These are phyloP conservation scores for Trichonephila clavipes DNA, from an alignment of 1,140 invertebrate species.

Conservation along the genomic window DNA sequence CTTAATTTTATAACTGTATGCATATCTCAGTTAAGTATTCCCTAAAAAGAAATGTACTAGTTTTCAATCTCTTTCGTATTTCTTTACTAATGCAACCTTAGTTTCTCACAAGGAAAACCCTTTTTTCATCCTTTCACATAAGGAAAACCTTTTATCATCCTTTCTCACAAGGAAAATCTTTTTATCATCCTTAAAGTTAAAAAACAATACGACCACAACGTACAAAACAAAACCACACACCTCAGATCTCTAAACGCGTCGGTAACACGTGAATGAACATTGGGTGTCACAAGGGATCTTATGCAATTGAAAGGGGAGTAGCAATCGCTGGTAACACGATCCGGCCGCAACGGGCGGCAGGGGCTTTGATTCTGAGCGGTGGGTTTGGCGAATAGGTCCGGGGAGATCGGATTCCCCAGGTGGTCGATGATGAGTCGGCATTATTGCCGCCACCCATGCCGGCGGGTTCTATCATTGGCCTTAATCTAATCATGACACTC, in stretches of 20 bases:
- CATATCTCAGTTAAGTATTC: too few relatives aligned
- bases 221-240: not conserved
- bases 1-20: too few relatives aligned
- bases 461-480: slow-evolving; percentile 6
- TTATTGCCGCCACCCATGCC: not conserved
- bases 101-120: too few relatives aligned
- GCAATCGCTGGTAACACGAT: not conserved
- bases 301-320: not conserved
- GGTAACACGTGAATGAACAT: slow-evolving; percentile 6
- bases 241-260: not conserved
- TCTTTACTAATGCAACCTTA: too few relatives aligned
- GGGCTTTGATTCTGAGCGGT: slow-evolving; percentile 41
- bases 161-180: too few relatives aligned
- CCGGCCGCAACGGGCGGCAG: not conserved
- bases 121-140: too few relatives aligned
- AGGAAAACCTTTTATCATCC: too few relatives aligned
- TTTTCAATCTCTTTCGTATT: too few relatives aligned
- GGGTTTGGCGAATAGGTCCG: slow-evolving; percentile 49
- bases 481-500: slow-evolving; percentile 23
- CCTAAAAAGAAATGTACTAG: too few relatives aligned
- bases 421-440: slow-evolving; percentile 43
- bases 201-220: not conserved
- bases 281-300: slow-evolving; percentile 50
- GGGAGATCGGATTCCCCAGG: slow-evolving; percentile 64
- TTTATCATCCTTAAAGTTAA: too few relatives aligned